Conservation (phyloP, 1,140 invertebrate genomes). For the Dufourea novaeangliae region DNA sequence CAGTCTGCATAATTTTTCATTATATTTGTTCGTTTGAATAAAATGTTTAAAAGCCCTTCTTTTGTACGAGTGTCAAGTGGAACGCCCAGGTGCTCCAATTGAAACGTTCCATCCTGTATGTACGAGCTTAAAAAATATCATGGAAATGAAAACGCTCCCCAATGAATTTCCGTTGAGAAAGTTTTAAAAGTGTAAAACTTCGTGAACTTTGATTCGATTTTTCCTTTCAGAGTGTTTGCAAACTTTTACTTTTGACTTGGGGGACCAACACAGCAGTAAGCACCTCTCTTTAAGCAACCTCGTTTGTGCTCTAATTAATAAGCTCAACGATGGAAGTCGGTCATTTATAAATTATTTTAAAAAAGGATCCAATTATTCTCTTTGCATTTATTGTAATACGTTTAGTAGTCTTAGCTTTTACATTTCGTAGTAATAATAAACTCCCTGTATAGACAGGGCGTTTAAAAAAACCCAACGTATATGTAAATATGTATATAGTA, state of each 20-base stretch:
- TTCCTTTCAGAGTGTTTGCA: neutral
- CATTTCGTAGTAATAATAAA: too few species aligned
- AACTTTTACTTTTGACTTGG: slow-evolving; percentile 13
- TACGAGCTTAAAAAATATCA: neutral
- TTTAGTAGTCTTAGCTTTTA: too few species aligned
- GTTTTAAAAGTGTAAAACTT: slow-evolving; percentile 12
- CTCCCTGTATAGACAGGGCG: too few species aligned
- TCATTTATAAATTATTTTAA: neutral
- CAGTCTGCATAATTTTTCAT: neutral
- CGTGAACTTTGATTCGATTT: slow-evolving; percentile 9
- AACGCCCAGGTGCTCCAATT: neutral
- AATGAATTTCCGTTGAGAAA: neutral
- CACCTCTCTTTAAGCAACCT: neutral
- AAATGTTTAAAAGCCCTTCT: neutral
- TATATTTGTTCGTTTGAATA: neutral
- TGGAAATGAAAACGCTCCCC: slow-evolving; percentile 14
- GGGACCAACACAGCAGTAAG: neutral
- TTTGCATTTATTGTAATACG: neutral
- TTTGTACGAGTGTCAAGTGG: neutral
- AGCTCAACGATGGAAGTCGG: neutral
- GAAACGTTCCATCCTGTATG: neutral
- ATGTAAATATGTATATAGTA: too few species aligned
- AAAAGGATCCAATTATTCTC: neutral
- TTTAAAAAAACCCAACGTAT: too few species aligned
- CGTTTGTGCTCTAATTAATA: slow-evolving; percentile 11